phyloP scores from a whole-genome alignment of 2,797 vertebrate genomes.

The Oreortyx pictus region DNA sequence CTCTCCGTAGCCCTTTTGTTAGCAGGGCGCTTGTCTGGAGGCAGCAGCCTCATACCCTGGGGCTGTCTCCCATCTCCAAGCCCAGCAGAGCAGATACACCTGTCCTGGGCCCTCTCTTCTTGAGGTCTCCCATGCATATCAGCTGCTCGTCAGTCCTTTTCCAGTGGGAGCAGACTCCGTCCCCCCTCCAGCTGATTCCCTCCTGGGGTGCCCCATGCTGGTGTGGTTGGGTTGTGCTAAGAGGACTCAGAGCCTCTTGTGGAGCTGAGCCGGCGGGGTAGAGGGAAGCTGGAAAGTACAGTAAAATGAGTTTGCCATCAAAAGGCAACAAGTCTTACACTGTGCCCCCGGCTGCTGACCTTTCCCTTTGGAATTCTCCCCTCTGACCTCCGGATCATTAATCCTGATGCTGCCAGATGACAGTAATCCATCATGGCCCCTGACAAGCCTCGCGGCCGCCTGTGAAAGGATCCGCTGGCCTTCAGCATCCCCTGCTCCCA shows the following conservation, averaged over 20 bases:
- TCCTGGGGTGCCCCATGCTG: not conserved
- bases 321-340: slow-evolving; percentile 84
- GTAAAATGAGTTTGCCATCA: slow-evolving; percentile 78
- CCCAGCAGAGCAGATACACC: not conserved
- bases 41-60: not conserved
- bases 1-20: not conserved
- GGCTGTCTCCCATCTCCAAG: not conserved
- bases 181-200: not conserved
- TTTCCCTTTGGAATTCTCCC: slow-evolving; percentile 90
- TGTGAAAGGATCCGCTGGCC: slow-evolving; percentile 83
- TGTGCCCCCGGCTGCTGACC: slow-evolving; percentile 80
- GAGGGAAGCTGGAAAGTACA: slow-evolving; percentile 55
- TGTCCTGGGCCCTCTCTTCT: not conserved
- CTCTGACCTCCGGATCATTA: slow-evolving; percentile 93
- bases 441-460: slow-evolving; percentile 79
- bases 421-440: slow-evolving; percentile 89
- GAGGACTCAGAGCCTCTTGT: not conserved
- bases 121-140: not conserved
- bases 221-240: accelerated
- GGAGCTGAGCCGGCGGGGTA: not conserved
- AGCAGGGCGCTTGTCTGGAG: not conserved
- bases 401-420: slow-evolving; percentile 94
- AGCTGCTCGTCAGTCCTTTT: not conserved
- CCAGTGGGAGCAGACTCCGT: not conserved
- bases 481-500: slow-evolving; percentile 63